phyloP scores from a whole-genome alignment of 1,140 invertebrate genomes.

The Pachyrhynchus sulphureomaculatus region DNA sequence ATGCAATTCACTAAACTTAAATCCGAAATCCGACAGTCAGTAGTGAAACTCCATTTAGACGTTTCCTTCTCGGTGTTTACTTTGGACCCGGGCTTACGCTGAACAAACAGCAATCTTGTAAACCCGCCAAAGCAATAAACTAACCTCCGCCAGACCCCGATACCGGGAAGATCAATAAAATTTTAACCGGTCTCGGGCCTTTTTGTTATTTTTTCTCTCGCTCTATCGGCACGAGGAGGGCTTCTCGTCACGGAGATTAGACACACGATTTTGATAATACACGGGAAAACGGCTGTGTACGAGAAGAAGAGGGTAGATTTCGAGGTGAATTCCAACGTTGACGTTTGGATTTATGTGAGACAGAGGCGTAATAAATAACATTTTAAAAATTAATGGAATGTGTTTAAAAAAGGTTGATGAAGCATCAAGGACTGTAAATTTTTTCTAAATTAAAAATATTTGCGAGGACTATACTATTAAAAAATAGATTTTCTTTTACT shows the following conservation, averaged over 20 bases:
- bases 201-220: conserved; percentile 21
- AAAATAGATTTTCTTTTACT: too few relatives aligned
- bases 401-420: too few relatives aligned
- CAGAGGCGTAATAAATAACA: background rate
- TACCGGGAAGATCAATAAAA: conserved; percentile 31
- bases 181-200: conserved; percentile 20
- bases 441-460: too few relatives aligned
- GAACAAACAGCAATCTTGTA: conserved; percentile 31
- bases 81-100: conserved; percentile 19
- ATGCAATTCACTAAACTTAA: conserved; percentile 7
- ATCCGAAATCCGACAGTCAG: conserved; percentile 9
- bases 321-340: background rate
- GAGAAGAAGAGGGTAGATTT: background rate
- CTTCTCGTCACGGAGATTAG: conserved; percentile 18
- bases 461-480: too few relatives aligned
- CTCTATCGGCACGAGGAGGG: conserved; percentile 4
- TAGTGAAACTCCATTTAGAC: conserved; percentile 17
- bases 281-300: background rate
- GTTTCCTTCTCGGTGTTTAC: conserved; percentile 13
- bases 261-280: conserved; percentile 20
- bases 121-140: conserved; percentile 29
- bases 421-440: too few relatives aligned
- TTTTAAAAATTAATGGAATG: too few relatives aligned
- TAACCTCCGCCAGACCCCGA: conserved; percentile 25
- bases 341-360: background rate